Evolutionary conservation across 2,113 vertebrate genomes (phyloP).

Genomic region (Aegotheles bennettii): DNA sequence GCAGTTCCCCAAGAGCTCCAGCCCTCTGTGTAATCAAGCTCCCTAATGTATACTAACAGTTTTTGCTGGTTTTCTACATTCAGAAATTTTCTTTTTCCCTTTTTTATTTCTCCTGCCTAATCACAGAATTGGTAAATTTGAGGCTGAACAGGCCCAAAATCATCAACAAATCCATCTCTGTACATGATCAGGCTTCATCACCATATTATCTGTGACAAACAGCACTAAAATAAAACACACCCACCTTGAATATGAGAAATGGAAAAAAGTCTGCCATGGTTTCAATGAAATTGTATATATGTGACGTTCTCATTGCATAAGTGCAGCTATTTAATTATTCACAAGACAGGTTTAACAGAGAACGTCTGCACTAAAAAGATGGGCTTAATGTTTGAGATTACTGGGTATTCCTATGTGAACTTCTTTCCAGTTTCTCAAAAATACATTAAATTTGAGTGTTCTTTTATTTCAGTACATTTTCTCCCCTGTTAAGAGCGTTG

Average conservation of each 20-base stretch:
- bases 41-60: not conserved
- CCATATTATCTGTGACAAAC: not conserved
- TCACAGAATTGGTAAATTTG: too few relatives aligned
- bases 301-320: not conserved
- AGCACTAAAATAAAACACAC: not conserved
- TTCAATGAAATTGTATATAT: not conserved
- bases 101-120: not conserved
- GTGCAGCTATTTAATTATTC: not conserved
- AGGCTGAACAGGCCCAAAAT: too few relatives aligned
- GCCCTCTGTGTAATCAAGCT: not conserved
- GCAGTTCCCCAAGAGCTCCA: not conserved
- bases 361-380: not conserved
- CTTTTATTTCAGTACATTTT: not conserved
- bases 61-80: not conserved
- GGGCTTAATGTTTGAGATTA: not conserved
- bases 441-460: not conserved
- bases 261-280: not conserved
- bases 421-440: not conserved
- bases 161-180: not conserved
- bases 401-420: not conserved
- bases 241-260: not conserved
- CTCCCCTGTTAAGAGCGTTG: rapidly evolving
- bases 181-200: not conserved
- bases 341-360: not conserved
- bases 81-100: not conserved